A percentile compares a stretch with the other conserved stretches of the same genome.
phyloP scores from a whole-genome alignment of 2,113 vertebrate species.

The Mionectes macconnelli region DNA sequence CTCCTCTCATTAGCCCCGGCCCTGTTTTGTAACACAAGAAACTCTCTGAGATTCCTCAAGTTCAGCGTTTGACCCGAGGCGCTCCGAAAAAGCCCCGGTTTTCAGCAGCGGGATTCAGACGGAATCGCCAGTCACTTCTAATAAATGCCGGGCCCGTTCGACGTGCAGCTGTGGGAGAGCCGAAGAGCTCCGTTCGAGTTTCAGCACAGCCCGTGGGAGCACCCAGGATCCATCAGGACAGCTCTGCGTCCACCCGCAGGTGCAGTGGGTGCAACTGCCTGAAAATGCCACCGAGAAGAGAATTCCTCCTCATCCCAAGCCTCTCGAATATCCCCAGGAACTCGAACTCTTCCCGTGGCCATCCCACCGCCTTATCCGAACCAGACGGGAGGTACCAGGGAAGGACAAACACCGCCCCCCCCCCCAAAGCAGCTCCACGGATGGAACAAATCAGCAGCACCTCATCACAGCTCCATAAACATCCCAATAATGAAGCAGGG shows the following conservation, averaged over 20 bases:
- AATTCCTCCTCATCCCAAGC: background rate
- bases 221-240: background rate
- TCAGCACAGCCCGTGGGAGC: background rate
- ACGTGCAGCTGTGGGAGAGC: background rate
- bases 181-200: background rate
- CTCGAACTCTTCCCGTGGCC: background rate
- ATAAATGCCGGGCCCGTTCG: background rate
- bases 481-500: background rate
- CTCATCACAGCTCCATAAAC: background rate
- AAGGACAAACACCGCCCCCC: background rate
- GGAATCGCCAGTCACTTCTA: background rate
- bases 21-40: constrained; percentile 21
- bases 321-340: background rate
- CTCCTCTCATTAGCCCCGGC: background rate
- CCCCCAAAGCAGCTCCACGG: background rate
- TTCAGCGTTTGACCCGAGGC: background rate
- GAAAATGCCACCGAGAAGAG: fast-evolving
- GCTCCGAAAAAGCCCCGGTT: background rate
- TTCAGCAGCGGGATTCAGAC: background rate
- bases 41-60: background rate
- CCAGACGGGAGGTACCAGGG: background rate
- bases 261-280: background rate
- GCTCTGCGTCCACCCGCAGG: background rate
- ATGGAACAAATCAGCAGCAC: background rate
- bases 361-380: background rate